Evolutionary conservation across 1,140 invertebrate genomes (phyloP), one percentile per base, ranked within the genome.

Genomic region (Pollicipes pollicipes): DNA sequence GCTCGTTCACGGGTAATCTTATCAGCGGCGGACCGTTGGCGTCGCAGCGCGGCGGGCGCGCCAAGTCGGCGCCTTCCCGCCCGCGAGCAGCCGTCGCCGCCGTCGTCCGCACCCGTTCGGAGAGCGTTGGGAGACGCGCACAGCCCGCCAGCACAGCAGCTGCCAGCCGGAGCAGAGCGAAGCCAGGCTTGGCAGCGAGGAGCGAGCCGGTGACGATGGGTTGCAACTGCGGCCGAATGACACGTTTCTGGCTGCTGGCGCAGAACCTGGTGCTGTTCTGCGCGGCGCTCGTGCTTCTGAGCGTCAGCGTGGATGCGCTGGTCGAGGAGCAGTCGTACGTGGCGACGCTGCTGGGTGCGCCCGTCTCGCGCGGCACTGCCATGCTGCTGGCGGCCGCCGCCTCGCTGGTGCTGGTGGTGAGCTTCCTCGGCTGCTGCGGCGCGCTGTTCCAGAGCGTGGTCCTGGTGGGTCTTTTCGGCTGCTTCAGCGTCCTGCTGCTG

Each of bases 361-460:
- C 10, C 45, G 45, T 58, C 13, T 13, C 45, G 45, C 45, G 45
- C 17, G 45, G 45, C 45, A 24, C 45, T 21, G 45, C 45, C 45
- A 10, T 58, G 10, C 45, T 58, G 45, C 80, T 93, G 58, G 85
- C 92, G 28, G 81, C 86, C 35, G 82, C 83, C 0, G 84, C 88
- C 0, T 79, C 89, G 30, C 76, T 88, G 37, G 83, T 91, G 68
- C 86, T 91, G 82, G 79, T 86, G 0, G 83, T 90, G 0, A 82
- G 87, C 0, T 87, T 91, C 76, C 75, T 90, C 32, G 76, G 78
- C 27, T 89, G 90, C 13, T 91, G 89, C 75, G 84, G 77, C 32
- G 73, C 77, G 13, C 66, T 78, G 21, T 75, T 69, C 45, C 69
- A 72, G 58, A 76, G 76, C 66, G n/a, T 72, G 1, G 71, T 70